Base-by-base conservation (phyloP, 2,888 invertebrate genomes). In the Macrosiphum euphorbiae region DNA sequence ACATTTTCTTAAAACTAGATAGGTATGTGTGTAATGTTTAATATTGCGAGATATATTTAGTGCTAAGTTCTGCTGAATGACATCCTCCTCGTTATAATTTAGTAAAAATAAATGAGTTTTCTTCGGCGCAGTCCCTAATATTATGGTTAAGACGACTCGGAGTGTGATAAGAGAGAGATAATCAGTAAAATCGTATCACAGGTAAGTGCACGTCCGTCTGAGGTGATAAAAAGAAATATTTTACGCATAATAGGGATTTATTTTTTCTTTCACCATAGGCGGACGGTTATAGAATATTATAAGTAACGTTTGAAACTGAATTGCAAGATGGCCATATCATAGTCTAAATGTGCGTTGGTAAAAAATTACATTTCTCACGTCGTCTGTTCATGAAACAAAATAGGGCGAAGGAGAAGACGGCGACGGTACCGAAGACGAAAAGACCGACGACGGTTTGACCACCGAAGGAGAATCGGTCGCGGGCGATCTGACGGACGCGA, bases 401-500 rank as follows among this genome's bases (percentile, higher is more conserved):
- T 94, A 95, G 94, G 94, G 94, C 58, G 94, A 94, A 90, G 88
- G 90, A 87, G 94, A 94, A 67, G 94, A 94, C 58, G 92, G 84
- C 92, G 91, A 95, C 94, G 93, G 95, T 95, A 92, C 95, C 95
- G 95, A 95, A 58, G 95, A 94, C 84, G 94, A 94, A n/a, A 94
- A 94, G 35, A 94, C 94, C 20, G 95, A 95, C 20, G 95, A 95
- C 94, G 95, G 95, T 5, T 95, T 94, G 87, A 94, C 95, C 3
- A 94, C 95, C 20, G 94, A 94, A 78, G 95, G 95, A 94, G 94
- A 94, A n/a, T 94, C 91, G 7, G 91, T 88, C 41, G 95, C 95
- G 4, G 96, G 96, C 55, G 95, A 95, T 88, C 95, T 96, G 5
- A 96, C 95, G 24, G 95, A 96, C 16, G 96, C 95, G 52, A 95